These are phyloP conservation scores for Smittia sp. DNA, from an alignment of 2,888 invertebrate species.

Conservation along the genomic window DNA sequence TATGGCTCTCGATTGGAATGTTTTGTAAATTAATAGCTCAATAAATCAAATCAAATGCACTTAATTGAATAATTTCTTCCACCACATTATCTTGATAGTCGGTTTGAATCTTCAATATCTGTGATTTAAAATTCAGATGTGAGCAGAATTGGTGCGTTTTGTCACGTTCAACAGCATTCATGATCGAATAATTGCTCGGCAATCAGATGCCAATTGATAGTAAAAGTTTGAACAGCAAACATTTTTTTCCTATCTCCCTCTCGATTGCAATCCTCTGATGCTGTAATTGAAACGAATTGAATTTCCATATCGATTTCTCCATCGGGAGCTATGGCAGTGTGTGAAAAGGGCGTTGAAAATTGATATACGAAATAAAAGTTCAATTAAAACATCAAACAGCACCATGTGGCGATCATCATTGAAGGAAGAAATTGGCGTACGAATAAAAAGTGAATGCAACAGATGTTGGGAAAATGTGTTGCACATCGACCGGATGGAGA, in stretches of 20 bases:
- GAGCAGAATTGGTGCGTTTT: no score
- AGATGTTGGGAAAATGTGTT: constrained; percentile 20
- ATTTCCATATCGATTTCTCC: not conserved
- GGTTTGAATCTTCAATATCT: no score
- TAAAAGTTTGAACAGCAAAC: not conserved
- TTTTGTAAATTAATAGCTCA: no score
- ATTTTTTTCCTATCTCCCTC: not conserved
- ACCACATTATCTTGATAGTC: no score
- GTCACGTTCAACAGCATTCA: no score
- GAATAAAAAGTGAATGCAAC: constrained; percentile 30
- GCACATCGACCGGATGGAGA: not conserved
- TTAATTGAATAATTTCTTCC: no score
- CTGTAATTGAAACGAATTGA: constrained; percentile 11
- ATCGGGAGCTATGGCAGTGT: not conserved
- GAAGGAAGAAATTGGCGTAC: not conserved
- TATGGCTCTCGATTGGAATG: no score
- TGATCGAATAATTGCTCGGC: not conserved
- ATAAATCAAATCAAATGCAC: no score
- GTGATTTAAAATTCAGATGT: no score
- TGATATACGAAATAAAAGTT: constrained; percentile 1
- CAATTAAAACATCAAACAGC: constrained; percentile 24
- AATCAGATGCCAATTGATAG: constrained; percentile 3
- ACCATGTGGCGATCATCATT: not conserved
- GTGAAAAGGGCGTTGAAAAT: constrained; percentile 15
- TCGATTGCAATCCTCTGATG: not conserved